Conservation (phyloP, 2,888 invertebrate genomes). For the Sarcophaga caerulescens region DNA sequence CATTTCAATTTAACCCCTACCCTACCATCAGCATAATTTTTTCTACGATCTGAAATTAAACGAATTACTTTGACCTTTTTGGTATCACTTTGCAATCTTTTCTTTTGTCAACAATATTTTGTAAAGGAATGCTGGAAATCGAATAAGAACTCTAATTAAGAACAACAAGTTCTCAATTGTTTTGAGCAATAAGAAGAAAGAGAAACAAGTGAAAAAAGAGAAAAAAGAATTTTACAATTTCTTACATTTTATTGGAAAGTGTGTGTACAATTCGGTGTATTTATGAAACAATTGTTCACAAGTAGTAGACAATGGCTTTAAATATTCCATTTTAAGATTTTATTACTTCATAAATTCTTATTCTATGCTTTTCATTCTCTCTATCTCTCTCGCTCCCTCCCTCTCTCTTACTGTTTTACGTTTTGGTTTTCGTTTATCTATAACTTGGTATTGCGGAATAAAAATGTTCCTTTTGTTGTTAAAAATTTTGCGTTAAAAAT, state of each 20-base stretch:
- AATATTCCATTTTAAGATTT: conserved; percentile 35
- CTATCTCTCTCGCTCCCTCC: too few species aligned
- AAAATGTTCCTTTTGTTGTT: not conserved
- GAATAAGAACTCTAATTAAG: not conserved
- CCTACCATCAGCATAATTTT: not conserved
- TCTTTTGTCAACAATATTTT: too few species aligned
- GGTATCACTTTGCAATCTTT: not conserved
- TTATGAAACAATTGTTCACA: conserved; percentile 45
- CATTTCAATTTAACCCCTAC: not conserved
- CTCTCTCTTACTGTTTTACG: not conserved
- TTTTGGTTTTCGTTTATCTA: not conserved
- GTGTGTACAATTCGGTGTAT: not conserved
- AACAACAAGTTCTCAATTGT: too few species aligned
- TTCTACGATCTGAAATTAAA: not conserved
- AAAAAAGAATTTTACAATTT: too few species aligned
- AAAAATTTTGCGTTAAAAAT: conserved; percentile 24
- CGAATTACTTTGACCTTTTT: not conserved
- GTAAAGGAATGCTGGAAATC: not conserved
- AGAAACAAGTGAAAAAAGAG: too few species aligned
- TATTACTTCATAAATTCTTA: conserved; percentile 27
- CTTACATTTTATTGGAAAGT: too few species aligned
- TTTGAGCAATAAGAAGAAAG: too few species aligned
- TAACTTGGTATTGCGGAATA: not conserved
- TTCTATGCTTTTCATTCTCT: not conserved
- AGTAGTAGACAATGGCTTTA: conserved; percentile 29